Evolutionary conservation across 2,113 vertebrate genomes (phyloP).

Genomic region (Ancistrus triradiatus): DNA sequence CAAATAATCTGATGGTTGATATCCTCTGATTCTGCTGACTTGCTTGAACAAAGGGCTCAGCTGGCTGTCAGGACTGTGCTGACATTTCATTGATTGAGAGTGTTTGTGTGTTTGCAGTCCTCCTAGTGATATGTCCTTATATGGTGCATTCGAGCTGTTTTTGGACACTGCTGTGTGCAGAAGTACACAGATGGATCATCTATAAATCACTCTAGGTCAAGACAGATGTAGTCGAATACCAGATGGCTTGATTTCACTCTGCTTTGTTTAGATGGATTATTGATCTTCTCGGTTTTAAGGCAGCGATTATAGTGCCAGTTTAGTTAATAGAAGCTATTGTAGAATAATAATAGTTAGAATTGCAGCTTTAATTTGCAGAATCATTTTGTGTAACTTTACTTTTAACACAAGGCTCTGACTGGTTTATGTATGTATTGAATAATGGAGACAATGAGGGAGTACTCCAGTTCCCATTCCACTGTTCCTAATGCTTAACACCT

Average conservation of each 20-base stretch:
- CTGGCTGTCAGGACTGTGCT: slow-evolving; percentile 16
- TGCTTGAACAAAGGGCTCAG: slow-evolving; percentile 11
- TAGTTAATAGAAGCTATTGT: too few relatives aligned
- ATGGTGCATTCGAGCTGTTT: slow-evolving; percentile 52
- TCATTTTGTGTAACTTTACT: too few relatives aligned
- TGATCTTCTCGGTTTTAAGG: neutral
- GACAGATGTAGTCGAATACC: neutral
- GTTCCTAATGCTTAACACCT: too few relatives aligned
- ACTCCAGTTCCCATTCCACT: too few relatives aligned
- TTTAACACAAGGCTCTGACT: too few relatives aligned
- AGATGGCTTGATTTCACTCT: neutral
- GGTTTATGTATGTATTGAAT: too few relatives aligned
- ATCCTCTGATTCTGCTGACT: slow-evolving; percentile 36
- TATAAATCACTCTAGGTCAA: neutral
- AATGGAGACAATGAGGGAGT: too few relatives aligned
- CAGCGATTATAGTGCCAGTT: too few relatives aligned
- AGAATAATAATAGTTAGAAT: too few relatives aligned
- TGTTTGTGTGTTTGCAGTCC: slow-evolving; percentile 25
- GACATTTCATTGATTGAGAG: slow-evolving; percentile 26
- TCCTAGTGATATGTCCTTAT: slow-evolving; percentile 49
- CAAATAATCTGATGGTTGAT: slow-evolving; percentile 21
- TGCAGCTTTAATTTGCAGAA: too few relatives aligned
- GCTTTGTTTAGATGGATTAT: neutral
- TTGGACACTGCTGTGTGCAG: slow-evolving; percentile 20
- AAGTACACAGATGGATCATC: slow-evolving; percentile 1